Percentiles rank a stretch among this genome's conserved stretches.
phyloP scores from a whole-genome alignment of 1,140 invertebrate species.

The Mactra quadrangularis region DNA sequence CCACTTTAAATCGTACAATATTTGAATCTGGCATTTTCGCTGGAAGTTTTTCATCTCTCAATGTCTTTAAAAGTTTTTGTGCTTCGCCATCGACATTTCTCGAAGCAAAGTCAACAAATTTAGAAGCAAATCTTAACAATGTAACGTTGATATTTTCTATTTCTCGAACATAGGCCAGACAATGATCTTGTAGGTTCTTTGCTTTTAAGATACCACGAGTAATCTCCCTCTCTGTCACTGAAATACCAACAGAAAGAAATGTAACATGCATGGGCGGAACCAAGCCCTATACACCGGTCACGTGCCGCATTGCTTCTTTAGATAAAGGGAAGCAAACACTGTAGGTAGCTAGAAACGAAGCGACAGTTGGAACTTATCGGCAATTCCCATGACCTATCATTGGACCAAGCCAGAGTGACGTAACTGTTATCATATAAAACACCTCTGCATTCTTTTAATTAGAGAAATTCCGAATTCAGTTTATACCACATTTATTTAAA shows the following conservation, averaged over 20 bases:
- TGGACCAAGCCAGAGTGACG: too few relatives aligned
- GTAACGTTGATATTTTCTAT: constrained; percentile 99
- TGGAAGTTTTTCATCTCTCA: constrained; percentile 90
- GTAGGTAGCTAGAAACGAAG: too few relatives aligned
- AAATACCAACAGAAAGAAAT: constrained; percentile 64
- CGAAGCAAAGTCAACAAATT: constrained; percentile 94
- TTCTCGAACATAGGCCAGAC: constrained; percentile 96
- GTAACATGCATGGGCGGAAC: too few relatives aligned
- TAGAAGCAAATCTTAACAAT: constrained; percentile 93
- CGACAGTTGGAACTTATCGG: too few relatives aligned
- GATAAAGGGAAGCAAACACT: too few relatives aligned
- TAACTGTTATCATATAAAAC: too few relatives aligned
- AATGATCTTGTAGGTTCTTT: constrained; percentile 97
- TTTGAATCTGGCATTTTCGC: constrained; percentile 77
- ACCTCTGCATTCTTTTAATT: too few relatives aligned
- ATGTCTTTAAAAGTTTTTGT: constrained; percentile 93
- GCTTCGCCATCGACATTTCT: constrained; percentile 97
- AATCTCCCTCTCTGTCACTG: constrained; percentile 98
- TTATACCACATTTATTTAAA: too few relatives aligned
- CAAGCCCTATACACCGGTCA: too few relatives aligned
- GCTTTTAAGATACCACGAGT: constrained; percentile 97
- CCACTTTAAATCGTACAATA: constrained; percentile 93
- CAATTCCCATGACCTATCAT: too few relatives aligned
- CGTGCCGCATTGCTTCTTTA: too few relatives aligned
- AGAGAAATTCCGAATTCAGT: too few relatives aligned